Percentiles rank a stretch among this genome's conserved stretches.
Evolutionary conservation across 2,888 invertebrate species (phyloP).

Genomic region (Aporophyla lueneburgensis): DNA sequence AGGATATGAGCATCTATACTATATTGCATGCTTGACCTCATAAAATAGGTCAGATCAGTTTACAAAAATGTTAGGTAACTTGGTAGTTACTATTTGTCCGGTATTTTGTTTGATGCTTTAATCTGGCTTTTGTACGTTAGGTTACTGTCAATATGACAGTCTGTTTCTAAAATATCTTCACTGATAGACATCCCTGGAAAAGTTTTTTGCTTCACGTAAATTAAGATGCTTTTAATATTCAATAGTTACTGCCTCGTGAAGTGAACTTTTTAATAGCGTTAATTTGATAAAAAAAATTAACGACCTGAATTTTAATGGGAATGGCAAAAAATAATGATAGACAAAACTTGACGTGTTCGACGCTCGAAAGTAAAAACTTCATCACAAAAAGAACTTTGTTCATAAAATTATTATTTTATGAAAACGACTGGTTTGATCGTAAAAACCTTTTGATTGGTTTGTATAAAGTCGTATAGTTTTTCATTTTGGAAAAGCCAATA

Average conservation of each 20-base stretch:
- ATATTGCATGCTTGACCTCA: slow-evolving; percentile 5
- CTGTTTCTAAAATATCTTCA: neutral
- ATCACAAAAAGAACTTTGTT: slow-evolving; percentile 55
- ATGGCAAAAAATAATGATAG: slow-evolving; percentile 52
- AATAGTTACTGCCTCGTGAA: slow-evolving; percentile 43
- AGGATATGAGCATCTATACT: neutral
- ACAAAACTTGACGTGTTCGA: slow-evolving; percentile 42
- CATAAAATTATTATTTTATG: slow-evolving; percentile 49
- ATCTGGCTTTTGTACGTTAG: neutral
- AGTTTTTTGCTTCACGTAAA: slow-evolving; percentile 1
- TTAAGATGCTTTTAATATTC: slow-evolving; percentile 16
- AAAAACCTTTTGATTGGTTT: slow-evolving; percentile 50
- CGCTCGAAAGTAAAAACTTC: slow-evolving; percentile 54
- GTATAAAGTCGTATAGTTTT: slow-evolving; percentile 6
- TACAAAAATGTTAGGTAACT: neutral
- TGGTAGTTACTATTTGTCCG: neutral
- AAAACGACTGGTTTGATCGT: slow-evolving; percentile 35
- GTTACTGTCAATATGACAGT: neutral
- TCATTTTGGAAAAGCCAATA: neutral
- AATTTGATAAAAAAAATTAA: slow-evolving; percentile 58
- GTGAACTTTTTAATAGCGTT: slow-evolving; percentile 60
- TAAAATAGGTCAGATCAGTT: slow-evolving; percentile 18
- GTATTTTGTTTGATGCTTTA: neutral
- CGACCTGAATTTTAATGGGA: slow-evolving; percentile 56
- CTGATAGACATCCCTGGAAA: neutral